These are phyloP conservation scores for Herpetotheres cachinnans DNA, from an alignment of 2,113 vertebrate species.

Conservation along the genomic window DNA sequence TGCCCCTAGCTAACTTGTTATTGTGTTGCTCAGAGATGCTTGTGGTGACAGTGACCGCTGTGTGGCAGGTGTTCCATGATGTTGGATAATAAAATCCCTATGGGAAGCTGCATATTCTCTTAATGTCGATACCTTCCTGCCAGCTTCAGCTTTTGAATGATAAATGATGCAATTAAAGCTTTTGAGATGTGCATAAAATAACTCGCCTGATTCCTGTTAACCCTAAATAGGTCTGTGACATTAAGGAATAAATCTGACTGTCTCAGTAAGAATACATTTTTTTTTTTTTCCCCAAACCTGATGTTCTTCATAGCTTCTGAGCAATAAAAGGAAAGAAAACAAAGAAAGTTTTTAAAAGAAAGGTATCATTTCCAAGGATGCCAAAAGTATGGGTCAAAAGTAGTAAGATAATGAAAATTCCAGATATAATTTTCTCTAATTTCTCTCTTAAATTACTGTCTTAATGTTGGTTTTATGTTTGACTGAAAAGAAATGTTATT, in stretches of 20 bases:
- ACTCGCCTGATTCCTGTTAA: conserved; percentile 8
- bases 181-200: conserved; percentile 42
- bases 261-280: neutral
- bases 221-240: neutral
- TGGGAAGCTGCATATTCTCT: conserved; percentile 15
- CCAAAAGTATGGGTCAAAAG: neutral
- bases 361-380: neutral
- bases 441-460: neutral
- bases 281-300: neutral
- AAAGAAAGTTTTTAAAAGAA: neutral
- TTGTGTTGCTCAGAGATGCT: conserved; percentile 3
- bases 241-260: neutral
- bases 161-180: conserved; percentile 60
- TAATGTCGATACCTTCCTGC: conserved; percentile 22
- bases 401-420: neutral
- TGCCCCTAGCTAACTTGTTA: neutral
- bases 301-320: neutral
- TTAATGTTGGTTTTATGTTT: neutral
- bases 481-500: neutral
- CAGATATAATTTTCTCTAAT: neutral
- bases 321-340: neutral
- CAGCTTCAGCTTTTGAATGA: conserved; percentile 46
- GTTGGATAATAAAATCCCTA: conserved; percentile 32
- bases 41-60: conserved; percentile 4
- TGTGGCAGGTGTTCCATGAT: conserved; percentile 31